Conservation (phyloP, 2,797 vertebrate genomes). For the Anguilla marmorata region DNA sequence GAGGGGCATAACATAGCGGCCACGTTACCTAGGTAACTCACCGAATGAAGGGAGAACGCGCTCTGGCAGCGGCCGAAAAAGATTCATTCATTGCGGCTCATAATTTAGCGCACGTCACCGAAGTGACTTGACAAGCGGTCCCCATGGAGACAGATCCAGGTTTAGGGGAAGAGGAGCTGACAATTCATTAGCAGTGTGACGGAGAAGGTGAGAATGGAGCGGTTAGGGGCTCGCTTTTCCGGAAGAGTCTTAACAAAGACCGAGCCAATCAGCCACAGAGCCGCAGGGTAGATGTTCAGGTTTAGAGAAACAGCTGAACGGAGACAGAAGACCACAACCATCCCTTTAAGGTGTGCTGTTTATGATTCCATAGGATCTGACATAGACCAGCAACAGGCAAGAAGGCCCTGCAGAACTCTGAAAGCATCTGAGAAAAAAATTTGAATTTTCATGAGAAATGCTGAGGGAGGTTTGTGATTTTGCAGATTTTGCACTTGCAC, state of each 20-base stretch:
- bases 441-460: neutral
- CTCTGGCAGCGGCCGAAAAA: neutral
- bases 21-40: neutral
- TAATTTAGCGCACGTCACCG: constrained; percentile 34
- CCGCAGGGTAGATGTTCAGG: neutral
- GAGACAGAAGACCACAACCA: neutral
- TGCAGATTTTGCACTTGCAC: too few relatives aligned
- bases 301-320: neutral
- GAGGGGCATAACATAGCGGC: neutral
- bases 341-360: neutral
- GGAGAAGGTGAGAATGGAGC: neutral
- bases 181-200: neutral
- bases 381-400: neutral
- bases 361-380: neutral
- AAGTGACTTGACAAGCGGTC: constrained; percentile 32
- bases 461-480: too few relatives aligned
- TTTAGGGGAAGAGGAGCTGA: constrained; percentile 13
- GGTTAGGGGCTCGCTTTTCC: neutral
- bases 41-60: neutral
- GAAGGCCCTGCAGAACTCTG: neutral
- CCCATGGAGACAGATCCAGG: constrained; percentile 41
- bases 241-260: neutral
- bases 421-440: neutral
- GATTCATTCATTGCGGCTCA: neutral
- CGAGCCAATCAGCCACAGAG: neutral